Base-by-base conservation (phyloP, 2,888 invertebrate species). In the Tillus elongatus region DNA sequence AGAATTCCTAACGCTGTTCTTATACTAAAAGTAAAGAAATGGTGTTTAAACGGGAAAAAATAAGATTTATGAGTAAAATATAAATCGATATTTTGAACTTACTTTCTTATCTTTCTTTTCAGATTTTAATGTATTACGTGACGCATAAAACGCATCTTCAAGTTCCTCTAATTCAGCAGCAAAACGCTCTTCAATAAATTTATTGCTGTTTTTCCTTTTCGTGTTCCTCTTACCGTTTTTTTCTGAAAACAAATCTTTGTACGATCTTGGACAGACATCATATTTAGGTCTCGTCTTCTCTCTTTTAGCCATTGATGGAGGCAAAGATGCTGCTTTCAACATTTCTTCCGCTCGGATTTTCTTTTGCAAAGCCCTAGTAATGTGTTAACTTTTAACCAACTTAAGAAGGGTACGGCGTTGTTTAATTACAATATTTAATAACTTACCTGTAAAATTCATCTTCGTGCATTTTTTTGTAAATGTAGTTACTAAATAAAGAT, bases 271-370 rank as follows among this genome's bases (percentile, higher is more conserved):
- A 47, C 66, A 64, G 6, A 63, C 57, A 14, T 57, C 52, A 15
- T 55, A 50, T 44, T 58, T 61, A 12, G 52, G 50, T 36, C 50
- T 52, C 3, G 47, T 51, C 46, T 57, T 60, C 47, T 81, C 79
- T 15, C 81, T 66, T 35, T 74, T 68, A 0, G 77, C 79, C 79
- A 81, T 81, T 1, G 74, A 74, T 0, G 79, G 78, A 1, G 82
- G 82, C 39, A 77, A 65, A 19, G 74, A 75, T 0, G 82, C 73
- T 1, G 71, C 70, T 41, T 73, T 74, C 34, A 82, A 60, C 69
- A 82, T 67, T 60, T 82, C 82, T 47, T 80, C 79, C 0, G 82
- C 74, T 39, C 82, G 68, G 24, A 82, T 74, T 52, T 75, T 76
- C 47, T 77, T 76, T 52, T 78, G 78, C 50, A 82, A 67, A 11